phyloP scores from a whole-genome alignment of 2,113 vertebrate genomes.

The Colinus virginianus region DNA sequence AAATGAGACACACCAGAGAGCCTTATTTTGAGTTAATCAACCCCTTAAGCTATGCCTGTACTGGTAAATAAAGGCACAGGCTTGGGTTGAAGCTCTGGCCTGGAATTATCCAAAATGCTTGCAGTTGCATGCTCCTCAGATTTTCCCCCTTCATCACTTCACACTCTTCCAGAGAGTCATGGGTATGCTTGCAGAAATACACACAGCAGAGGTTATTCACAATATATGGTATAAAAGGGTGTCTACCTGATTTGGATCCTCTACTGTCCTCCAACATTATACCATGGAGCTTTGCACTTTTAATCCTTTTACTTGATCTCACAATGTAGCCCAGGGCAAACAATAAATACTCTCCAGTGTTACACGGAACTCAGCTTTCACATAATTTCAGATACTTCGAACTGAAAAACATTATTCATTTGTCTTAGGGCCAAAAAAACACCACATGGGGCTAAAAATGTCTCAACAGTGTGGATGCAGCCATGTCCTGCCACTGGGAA shows the following conservation, averaged over 20 bases:
- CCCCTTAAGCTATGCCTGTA: slow-evolving; percentile 27
- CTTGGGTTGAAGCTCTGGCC: neutral
- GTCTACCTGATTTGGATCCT: neutral
- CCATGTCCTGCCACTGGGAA: neutral
- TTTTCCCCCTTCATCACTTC: neutral
- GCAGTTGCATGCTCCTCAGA: neutral
- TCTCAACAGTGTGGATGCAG: neutral
- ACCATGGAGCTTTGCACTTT: neutral
- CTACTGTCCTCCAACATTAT: neutral
- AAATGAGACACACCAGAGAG: neutral
- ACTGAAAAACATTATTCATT: neutral
- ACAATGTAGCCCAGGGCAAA: neutral
- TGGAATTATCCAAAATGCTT: neutral
- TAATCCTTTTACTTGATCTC: neutral
- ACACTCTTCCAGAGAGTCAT: rapidly evolving
- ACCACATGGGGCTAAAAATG: neutral
- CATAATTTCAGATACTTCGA: neutral
- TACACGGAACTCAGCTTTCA: rapidly evolving
- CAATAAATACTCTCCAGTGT: neutral
- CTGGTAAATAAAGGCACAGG: neutral
- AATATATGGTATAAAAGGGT: neutral
- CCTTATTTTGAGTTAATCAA: slow-evolving; percentile 22
- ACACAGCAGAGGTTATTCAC: neutral
- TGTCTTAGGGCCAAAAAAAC: neutral
- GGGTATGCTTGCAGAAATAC: neutral